Conservation (phyloP, 1,140 invertebrate genomes). For the Rhagoletis pomonella region DNA sequence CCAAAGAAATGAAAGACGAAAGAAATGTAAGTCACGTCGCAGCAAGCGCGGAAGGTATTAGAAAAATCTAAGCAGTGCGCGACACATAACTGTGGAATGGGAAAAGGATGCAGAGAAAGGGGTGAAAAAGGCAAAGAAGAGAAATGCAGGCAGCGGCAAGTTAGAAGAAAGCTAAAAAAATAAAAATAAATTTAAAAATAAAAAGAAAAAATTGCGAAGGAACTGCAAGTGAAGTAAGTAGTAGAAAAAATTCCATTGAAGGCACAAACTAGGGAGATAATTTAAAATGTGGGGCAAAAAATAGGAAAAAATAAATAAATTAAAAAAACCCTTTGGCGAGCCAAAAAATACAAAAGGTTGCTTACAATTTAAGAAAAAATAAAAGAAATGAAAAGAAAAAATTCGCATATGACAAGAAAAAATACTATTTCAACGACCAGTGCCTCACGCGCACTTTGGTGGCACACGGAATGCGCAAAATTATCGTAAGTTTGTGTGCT, state of each 20-base stretch:
- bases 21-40: constrained; percentile 31
- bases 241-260: no score
- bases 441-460: not conserved
- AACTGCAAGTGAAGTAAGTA: no score
- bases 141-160: not conserved
- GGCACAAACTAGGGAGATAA: no score
- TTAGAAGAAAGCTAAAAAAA: not conserved
- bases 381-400: no score
- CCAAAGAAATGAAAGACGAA: not conserved
- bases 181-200: not conserved
- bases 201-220: not conserved
- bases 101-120: not conserved
- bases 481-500: not conserved
- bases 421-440: not conserved
- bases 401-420: not conserved
- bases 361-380: no score
- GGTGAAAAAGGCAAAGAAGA: not conserved
- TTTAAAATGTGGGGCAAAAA: no score
- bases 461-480: constrained; percentile 12
- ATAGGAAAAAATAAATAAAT: no score
- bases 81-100: constrained; percentile 7
- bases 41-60: constrained; percentile 19
- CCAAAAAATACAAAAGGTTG: no score
- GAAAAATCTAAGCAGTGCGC: constrained; percentile 13
- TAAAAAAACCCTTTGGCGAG: no score